Percentiles rank a stretch among this genome's conserved stretches.
phyloP scores from a whole-genome alignment of 2,797 vertebrate genomes.

The Enteromius afrohamiltoni region DNA sequence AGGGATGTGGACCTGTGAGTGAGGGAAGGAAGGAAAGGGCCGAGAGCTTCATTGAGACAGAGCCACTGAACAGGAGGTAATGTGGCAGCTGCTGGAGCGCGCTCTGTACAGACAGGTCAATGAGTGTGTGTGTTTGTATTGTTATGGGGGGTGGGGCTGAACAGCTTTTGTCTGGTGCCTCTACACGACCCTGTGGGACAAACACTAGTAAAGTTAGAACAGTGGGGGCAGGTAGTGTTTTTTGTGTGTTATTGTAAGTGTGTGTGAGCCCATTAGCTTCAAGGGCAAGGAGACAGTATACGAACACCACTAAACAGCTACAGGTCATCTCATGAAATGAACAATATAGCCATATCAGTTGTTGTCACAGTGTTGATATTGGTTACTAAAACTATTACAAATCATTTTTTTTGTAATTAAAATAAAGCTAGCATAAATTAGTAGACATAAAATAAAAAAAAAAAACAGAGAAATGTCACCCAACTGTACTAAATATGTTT shows the following conservation, averaged over 20 bases:
- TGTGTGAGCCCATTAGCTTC: conserved; percentile 32
- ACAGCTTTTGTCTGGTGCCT: conserved; percentile 70
- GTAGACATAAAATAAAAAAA: not conserved
- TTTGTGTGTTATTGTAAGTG: conserved; percentile 19
- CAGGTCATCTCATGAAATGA: conserved; percentile 22
- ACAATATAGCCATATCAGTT: not conserved
- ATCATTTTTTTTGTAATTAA: not conserved
- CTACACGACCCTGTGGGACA: conserved; percentile 67
- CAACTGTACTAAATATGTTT: not conserved
- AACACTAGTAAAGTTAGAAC: conserved; percentile 63
- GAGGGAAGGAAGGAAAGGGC: conserved; percentile 51
- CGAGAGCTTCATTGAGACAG: conserved; percentile 55
- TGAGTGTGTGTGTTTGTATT: conserved; percentile 53
- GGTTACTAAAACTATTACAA: not conserved
- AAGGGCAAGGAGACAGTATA: conserved; percentile 23
- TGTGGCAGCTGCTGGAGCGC: conserved; percentile 73
- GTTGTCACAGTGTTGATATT: not conserved
- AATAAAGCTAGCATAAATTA: not conserved
- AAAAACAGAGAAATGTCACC: not conserved
- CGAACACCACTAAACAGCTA: conserved; percentile 19
- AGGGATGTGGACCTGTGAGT: conserved; percentile 37
- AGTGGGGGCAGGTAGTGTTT: conserved; percentile 37
- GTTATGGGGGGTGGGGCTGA: not conserved
- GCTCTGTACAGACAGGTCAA: conserved; percentile 64
- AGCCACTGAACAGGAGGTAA: conserved; percentile 71